Evolutionary conservation across 1,140 invertebrate genomes (phyloP), one percentile per base, ranked within the genome.

Genomic region (Lepidotrigona ventralis): DNA sequence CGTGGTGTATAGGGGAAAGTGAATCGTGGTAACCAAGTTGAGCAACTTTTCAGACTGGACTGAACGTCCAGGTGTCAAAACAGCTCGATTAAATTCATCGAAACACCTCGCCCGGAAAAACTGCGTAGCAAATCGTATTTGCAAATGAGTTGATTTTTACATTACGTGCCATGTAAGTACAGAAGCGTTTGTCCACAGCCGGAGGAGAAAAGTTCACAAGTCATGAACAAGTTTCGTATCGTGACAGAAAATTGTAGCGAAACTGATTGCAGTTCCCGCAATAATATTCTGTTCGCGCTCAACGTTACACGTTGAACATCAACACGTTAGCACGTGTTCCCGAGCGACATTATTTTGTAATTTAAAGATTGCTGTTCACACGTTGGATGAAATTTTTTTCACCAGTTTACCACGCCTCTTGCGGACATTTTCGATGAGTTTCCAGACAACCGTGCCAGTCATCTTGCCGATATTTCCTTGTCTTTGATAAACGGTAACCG

Each of bases 1-100:
- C 85, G 82, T 84, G 78, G 86, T 90, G 89, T 89, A 79, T 89
- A 79, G 91, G 92, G 92, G 92, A 93, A 93, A 93, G 92, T 93
- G 86, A 90, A 93, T 85, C 91, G 87, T 86, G 88, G 79, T 86
- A 86, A 81, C 58, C 82, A 69, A 77, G 89, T 93, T 92, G 89
- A 88, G 91, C 88, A 93, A 93, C 89, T 81, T 85, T 85, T 83
- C 76, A 71, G 84, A 90, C 84, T 81, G 81, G 81, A 75, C 86
- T 46, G 86, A 83, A 80, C 81, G 76, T 71, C 74, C 87, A 83
- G 81, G 86, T 84, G 85, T 83, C 86, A 85, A 73, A 87, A 79
- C 85, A 73, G 75, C 17, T 72, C 82, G 81, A 77, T 87, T 80
- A 74, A 8, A 86, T 83, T 91, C 90, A 89, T 90, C 79, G 84